Evolutionary conservation across 2,888 invertebrate genomes (phyloP), one percentile per base, ranked within the genome.

Genomic region (Cephonodes hylas): DNA sequence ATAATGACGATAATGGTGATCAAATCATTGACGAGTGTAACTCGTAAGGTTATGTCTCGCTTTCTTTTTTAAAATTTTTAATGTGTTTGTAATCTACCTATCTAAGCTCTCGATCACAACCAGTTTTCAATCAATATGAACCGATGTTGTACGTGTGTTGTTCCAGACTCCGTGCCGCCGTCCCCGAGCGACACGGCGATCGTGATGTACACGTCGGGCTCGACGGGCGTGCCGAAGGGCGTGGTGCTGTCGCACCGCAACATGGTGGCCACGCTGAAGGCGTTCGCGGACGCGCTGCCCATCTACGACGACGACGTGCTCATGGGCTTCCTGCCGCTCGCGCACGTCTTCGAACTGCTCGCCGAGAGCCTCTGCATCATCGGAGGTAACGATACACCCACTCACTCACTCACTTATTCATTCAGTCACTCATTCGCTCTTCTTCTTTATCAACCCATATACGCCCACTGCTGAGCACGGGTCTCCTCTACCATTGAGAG

Each of bases 161-260:
- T 83, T 82, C 0, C 86, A 95, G 95, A 93, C 72, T 81, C 88
- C 20, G 89, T 93, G 3, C 93, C 94, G 5, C 97, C 98, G 1
- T 86, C 88, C 5, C 88, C 95, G 5, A 91, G 94, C 13, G 99
- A 99, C 85, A 95, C 96, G 3, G 99, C 99, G 58, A 97, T 99
- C 76, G 96, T 99, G 45, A 99, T 99, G 99, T 99, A 99, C 93
- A 99, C 99, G 1, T 98, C 98, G 73, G 99, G 99, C 5, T 99
- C 99, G 0, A 99, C 99, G 3, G 99, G 99, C 60, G 95, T 96
- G 64, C 99, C 99, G 0, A 99, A 99, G 90, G 99, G 98, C 76
- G 97, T 97, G 13, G 82, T 97, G 20, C 91, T 97, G 34, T 95
- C 96, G 2, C 97, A 97, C 85, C 94, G 94, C 77, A 97, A 97